Conservation (phyloP, 2,113 vertebrate species). For the Trogon melanurus region DNA sequence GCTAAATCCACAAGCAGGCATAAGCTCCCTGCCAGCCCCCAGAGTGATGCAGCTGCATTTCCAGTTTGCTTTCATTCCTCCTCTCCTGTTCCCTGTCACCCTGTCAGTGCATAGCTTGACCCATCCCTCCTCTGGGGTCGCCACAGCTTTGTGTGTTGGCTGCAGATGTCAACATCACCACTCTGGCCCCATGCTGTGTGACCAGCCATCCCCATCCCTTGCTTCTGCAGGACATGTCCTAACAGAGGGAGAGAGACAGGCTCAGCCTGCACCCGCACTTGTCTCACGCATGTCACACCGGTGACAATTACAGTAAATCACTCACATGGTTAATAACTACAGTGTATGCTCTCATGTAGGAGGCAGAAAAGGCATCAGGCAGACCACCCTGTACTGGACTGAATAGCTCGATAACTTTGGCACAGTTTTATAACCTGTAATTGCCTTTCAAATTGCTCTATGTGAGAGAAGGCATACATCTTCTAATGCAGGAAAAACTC, state of each 20-base stretch:
- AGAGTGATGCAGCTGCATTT: not conserved
- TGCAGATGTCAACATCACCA: not conserved
- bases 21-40: not conserved
- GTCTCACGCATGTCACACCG: rapidly evolving
- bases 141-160: not conserved
- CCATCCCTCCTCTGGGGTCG: not conserved
- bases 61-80: not conserved
- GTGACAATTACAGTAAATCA: not conserved
- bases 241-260: not conserved
- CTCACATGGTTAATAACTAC: not conserved
- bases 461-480: not conserved
- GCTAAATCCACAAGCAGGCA: not conserved
- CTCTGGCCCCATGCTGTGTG: rapidly evolving
- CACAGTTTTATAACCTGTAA: not conserved
- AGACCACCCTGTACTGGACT: not conserved
- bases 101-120: rapidly evolving
- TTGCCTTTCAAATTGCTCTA: not conserved
- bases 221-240: not conserved
- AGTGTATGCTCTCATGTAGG: rapidly evolving
- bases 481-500: not conserved
- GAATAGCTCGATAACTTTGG: not conserved
- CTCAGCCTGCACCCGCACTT: not conserved
- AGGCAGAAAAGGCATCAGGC: not conserved
- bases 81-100: not conserved
- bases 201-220: not conserved